Conservation (phyloP, 2,113 vertebrate species). For the Phaethornis superciliosus region DNA sequence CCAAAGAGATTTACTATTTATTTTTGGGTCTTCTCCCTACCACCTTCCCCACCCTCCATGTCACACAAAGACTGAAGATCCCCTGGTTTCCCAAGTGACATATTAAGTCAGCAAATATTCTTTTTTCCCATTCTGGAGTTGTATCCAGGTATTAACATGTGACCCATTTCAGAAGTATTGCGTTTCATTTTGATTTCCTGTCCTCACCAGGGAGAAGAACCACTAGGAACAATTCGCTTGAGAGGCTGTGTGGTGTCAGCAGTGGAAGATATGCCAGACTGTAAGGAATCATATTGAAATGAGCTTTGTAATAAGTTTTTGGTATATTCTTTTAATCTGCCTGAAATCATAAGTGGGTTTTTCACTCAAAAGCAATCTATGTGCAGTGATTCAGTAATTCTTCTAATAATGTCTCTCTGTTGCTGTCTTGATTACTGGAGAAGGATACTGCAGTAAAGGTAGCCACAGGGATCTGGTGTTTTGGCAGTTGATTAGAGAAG, state of each 20-base stretch:
- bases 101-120: neutral
- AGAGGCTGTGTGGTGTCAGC: constrained; percentile 92
- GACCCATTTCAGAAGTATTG: neutral
- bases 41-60: neutral
- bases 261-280: constrained; percentile 87
- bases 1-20: neutral
- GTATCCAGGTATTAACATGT: neutral
- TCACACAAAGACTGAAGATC: neutral
- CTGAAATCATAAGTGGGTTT: neutral
- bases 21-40: neutral
- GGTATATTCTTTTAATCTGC: neutral
- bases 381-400: neutral
- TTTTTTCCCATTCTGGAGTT: neutral
- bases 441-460: neutral
- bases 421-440: neutral
- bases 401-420: neutral
- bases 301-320: neutral
- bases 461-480: neutral
- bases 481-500: neutral
- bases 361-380: neutral
- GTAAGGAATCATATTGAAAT: constrained; percentile 72
- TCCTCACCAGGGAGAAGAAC: constrained; percentile 78
- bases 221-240: constrained; percentile 90
- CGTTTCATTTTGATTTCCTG: neutral
- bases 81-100: neutral